Percentiles rank a stretch among this genome's conserved stretches.
phyloP scores from a whole-genome alignment of 2,113 vertebrate genomes.

The Progne subis region DNA sequence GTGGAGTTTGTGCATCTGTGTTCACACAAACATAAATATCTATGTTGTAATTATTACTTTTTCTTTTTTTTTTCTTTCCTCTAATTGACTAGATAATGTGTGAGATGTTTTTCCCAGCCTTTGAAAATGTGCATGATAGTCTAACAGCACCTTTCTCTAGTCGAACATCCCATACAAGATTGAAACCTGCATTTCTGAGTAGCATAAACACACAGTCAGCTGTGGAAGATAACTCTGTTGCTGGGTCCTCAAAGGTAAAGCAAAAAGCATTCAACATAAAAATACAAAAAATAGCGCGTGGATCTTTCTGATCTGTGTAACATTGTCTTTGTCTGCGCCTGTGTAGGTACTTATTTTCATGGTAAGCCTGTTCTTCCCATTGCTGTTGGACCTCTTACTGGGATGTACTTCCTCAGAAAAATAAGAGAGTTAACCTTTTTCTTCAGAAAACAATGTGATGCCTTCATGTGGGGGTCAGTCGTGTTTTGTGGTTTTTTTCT shows the following conservation, averaged over 20 bases:
- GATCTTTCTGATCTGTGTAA: neutral
- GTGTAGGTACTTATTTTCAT: neutral
- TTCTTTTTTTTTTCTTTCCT: neutral
- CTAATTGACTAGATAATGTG: conserved; percentile 81
- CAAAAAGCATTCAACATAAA: neutral
- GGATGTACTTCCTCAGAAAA: neutral
- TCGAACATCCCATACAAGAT: conserved; percentile 70
- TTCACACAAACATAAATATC: neutral
- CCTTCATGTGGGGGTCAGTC: neutral
- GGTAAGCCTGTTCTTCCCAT: neutral
- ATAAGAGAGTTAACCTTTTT: neutral
- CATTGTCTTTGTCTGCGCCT: neutral
- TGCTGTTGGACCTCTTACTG: neutral
- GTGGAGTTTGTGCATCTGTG: neutral
- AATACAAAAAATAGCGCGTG: neutral
- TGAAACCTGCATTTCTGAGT: conserved; percentile 81
- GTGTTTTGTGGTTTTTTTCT: neutral
- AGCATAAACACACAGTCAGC: conserved; percentile 66
- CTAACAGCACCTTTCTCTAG: conserved; percentile 78
- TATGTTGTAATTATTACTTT: neutral
- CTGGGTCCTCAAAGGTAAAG: conserved; percentile 81
- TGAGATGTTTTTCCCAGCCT: conserved; percentile 89
- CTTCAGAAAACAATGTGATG: neutral
- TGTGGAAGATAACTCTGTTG: conserved; percentile 60
- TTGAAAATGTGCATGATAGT: conserved; percentile 81